phyloP scores from a whole-genome alignment of 2,888 invertebrate species.

The Napeogenes sylphis region DNA sequence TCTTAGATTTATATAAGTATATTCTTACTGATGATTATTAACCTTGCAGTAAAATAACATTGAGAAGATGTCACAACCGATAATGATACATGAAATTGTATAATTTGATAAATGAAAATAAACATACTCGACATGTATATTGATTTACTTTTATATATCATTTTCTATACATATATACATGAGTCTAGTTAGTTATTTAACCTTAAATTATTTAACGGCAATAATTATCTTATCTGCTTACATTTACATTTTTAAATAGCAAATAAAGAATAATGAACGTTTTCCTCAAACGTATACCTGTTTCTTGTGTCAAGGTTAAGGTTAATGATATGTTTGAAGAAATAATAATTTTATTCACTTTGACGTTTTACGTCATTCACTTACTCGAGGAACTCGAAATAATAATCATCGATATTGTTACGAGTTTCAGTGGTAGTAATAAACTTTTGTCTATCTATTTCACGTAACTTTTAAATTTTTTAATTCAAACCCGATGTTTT shows the following conservation, averaged over 20 bases:
- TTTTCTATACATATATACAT: too few species aligned
- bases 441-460: too few species aligned
- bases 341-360: conserved; percentile 5
- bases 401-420: not conserved
- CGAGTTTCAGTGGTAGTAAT: not conserved
- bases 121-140: too few species aligned
- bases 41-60: too few species aligned
- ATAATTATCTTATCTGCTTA: not conserved
- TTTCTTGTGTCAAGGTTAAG: conserved; percentile 30
- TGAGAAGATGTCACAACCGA: too few species aligned
- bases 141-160: too few species aligned
- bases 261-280: conserved; percentile 9
- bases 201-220: not conserved
- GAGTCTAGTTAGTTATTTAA: not conserved
- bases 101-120: too few species aligned
- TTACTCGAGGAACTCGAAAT: not conserved
- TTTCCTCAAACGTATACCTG: conserved; percentile 28
- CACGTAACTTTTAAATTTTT: too few species aligned
- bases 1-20: too few species aligned
- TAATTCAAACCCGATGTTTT: too few species aligned
- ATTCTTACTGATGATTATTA: too few species aligned
- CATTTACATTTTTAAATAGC: conserved; percentile 7
- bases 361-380: conserved; percentile 17
- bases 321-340: conserved; percentile 26
- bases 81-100: too few species aligned